Evolutionary conservation across 2,797 vertebrate genomes (phyloP), one percentile per base, ranked within the genome.

Genomic region (Meriones psammophilus): DNA sequence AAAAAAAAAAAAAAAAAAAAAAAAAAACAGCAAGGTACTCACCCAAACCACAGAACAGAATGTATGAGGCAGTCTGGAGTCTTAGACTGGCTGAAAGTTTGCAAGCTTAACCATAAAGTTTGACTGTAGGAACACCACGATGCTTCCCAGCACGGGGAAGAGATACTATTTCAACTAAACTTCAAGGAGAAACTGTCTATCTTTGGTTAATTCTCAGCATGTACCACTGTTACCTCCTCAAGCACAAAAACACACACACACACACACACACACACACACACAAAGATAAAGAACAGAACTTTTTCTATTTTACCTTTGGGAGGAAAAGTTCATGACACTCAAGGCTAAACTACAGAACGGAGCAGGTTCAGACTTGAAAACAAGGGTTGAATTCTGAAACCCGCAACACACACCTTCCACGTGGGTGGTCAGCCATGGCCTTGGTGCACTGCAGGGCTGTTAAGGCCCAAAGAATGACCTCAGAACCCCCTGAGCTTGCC

Each of bases 101-200:
- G 4, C 8, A 46, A 46, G 54, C 77, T 69, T n/a, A 78, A 74
- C 79, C n/a, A n/a, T n/a, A 80, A 58, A 3, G 77, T 18, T 84
- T 14, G 9, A 46, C 77, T 69, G 10, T 42, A 22, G n/a, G 66
- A 56, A 90, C 73, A 86, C 24, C 50, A 14, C 15, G 33, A 8
- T 86, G 30, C 56, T 79, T 91, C 77, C 77, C 74, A 89, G 77
- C 17, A 30, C 79, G 46, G 12, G 10, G 88, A 10, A n/a, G 62
- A 79, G 64, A 54, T 46, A 60, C 46, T 71, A 58, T 93, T 94
- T 89, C 78, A 88, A 69, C n/a, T 28, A 42, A 83, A 42, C 36
- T 13, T 58, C 79, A 81, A 46, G 33, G 60, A 74, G 14, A 92
- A 94, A 83, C 36, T 71, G 89, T 8, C 58, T 50, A 62, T 33